phyloP scores from a whole-genome alignment of 2,113 vertebrate genomes.

The Psilopsiagon aurifrons region DNA sequence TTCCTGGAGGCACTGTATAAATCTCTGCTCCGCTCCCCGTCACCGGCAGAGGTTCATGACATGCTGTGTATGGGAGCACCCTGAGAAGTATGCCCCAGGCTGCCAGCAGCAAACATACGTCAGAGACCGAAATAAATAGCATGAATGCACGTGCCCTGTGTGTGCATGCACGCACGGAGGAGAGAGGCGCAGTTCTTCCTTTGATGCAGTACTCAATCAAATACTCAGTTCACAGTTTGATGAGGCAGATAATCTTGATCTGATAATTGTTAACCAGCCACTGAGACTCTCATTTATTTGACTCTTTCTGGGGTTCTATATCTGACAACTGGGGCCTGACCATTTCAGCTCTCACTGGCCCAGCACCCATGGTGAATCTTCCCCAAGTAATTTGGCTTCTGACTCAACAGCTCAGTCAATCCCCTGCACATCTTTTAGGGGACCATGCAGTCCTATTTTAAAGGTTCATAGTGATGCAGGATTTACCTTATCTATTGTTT shows the following conservation, averaged over 20 bases:
- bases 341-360: background rate
- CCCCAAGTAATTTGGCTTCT: background rate
- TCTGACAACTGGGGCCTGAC: fast-evolving
- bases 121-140: background rate
- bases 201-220: background rate
- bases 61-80: background rate
- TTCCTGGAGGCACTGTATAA: constrained; percentile 37
- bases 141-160: fast-evolving
- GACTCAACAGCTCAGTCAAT: background rate
- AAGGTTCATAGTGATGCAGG: background rate
- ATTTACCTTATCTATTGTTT: background rate
- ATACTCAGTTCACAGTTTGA: background rate
- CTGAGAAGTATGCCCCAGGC: background rate
- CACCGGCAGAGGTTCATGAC: background rate
- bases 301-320: background rate
- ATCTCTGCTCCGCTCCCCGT: background rate
- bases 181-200: fast-evolving
- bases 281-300: background rate
- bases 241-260: background rate
- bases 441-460: background rate
- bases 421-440: background rate
- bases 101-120: background rate
- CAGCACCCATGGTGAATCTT: fast-evolving
- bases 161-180: fast-evolving
- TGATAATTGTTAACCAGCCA: background rate